A percentile compares a stretch with the other conserved stretches of the same genome.
Conservation (phyloP, 2,113 vertebrate species). For the Neofelis nebulosa region DNA sequence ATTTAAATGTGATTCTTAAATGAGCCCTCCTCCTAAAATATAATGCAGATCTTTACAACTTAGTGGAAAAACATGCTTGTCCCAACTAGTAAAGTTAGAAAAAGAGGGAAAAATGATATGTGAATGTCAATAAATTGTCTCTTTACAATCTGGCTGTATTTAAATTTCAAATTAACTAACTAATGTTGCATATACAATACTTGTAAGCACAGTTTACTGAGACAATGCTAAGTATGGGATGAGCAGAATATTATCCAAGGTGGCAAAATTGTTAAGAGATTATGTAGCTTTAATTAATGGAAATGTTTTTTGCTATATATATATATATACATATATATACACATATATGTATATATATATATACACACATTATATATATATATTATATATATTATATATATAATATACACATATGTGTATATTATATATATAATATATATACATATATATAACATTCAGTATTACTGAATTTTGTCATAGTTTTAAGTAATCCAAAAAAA, state of each 20-base stretch:
- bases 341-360: background rate
- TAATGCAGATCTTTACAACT: background rate
- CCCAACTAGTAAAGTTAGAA: background rate
- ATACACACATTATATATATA: background rate
- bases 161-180: constrained; percentile 6
- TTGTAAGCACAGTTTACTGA: background rate
- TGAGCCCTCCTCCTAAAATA: background rate
- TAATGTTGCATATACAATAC: background rate
- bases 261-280: background rate
- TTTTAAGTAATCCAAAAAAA: background rate
- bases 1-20: constrained; percentile 42
- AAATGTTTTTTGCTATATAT: background rate
- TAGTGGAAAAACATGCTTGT: background rate
- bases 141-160: background rate
- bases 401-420: background rate
- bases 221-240: background rate
- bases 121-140: background rate
- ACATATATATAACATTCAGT: background rate
- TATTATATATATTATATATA: background rate
- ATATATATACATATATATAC: no score
- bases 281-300: background rate
- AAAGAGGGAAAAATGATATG: background rate
- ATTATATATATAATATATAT: background rate
- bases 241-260: background rate
- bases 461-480: background rate